Evolutionary conservation across 2,888 invertebrate species (phyloP).

Genomic region (Troglohyphantes excavatus): DNA sequence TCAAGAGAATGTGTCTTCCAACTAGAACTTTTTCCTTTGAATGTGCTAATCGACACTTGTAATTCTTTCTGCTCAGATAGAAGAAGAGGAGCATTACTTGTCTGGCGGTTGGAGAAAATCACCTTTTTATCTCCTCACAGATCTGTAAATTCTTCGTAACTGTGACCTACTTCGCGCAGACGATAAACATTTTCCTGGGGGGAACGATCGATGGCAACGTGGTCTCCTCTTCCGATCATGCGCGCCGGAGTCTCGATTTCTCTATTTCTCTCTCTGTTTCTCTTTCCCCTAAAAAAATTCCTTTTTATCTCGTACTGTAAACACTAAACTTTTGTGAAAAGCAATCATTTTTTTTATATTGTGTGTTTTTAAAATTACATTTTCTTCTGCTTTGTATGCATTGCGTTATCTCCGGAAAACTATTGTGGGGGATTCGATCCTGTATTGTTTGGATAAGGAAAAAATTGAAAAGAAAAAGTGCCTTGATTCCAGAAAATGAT

Average conservation of each 20-base stretch:
- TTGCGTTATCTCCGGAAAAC: background rate
- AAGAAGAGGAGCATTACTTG: background rate
- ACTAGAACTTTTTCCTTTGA: too few relatives aligned
- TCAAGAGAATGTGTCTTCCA: too few relatives aligned
- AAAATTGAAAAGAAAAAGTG: background rate
- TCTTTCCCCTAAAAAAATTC: background rate
- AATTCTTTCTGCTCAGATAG: background rate
- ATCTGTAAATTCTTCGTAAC: slow-evolving; percentile 50
- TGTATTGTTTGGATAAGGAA: background rate
- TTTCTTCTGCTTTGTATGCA: background rate
- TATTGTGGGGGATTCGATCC: background rate
- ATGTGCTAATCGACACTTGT: background rate
- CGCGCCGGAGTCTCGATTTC: slow-evolving; percentile 12
- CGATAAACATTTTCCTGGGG: slow-evolving; percentile 46
- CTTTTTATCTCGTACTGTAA: background rate
- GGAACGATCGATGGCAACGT: slow-evolving; percentile 66
- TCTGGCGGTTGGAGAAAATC: background rate
- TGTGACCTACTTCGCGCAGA: slow-evolving; percentile 63
- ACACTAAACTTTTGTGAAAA: background rate
- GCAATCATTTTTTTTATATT: background rate
- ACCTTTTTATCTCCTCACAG: slow-evolving; percentile 22
- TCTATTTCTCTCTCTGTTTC: too few relatives aligned
- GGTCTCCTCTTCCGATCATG: slow-evolving; percentile 53
- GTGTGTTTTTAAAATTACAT: slow-evolving; percentile 1
- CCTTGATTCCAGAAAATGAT: too few relatives aligned